Conservation (phyloP, 2,797 vertebrate species). For the Gymnopithys bicolor region DNA sequence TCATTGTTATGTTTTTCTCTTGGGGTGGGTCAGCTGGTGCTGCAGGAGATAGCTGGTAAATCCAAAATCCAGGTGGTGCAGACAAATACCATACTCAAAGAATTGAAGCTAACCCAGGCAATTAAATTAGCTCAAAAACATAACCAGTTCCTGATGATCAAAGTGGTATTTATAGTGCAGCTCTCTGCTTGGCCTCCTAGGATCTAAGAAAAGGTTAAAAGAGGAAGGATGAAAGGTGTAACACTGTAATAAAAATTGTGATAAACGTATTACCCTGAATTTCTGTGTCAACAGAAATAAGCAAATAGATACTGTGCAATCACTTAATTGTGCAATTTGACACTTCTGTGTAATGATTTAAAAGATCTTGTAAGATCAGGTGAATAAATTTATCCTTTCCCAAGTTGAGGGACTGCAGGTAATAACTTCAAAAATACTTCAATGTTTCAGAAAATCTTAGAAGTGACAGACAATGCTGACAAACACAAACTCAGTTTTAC, state of each 20-base stretch:
- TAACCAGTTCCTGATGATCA: background rate
- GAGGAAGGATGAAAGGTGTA: background rate
- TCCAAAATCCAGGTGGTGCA: background rate
- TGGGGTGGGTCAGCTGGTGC: background rate
- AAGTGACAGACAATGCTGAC: background rate
- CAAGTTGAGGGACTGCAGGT: background rate
- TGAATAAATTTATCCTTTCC: background rate
- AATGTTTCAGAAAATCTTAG: background rate
- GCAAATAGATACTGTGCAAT: background rate
- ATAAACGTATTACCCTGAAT: slow-evolving; percentile 16
- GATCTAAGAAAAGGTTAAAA: background rate
- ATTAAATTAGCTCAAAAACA: background rate
- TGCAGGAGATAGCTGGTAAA: slow-evolving; percentile 4
- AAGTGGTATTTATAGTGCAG: background rate
- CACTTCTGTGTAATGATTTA: background rate
- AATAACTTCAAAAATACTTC: background rate
- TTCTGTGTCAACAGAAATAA: slow-evolving; percentile 6
- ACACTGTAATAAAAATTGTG: background rate
- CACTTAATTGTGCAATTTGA: background rate
- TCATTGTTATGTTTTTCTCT: background rate
- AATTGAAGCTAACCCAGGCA: background rate
- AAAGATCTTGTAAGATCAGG: background rate
- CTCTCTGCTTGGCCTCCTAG: background rate
- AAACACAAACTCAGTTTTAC: background rate
- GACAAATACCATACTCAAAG: background rate